Evolutionary conservation across 2,113 vertebrate species (phyloP).

Genomic region (Loxodonta africana): DNA sequence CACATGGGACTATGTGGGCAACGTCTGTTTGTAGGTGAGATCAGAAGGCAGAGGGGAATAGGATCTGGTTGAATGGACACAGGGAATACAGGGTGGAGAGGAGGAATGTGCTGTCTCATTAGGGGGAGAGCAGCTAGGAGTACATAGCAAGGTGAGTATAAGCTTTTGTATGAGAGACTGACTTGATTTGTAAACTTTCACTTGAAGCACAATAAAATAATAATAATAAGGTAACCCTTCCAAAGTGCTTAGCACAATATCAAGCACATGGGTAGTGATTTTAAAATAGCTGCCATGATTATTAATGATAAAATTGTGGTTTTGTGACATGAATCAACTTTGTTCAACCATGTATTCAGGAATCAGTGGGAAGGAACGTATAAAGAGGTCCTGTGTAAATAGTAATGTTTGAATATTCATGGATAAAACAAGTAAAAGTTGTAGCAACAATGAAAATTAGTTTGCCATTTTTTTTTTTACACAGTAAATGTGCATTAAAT

Average conservation of each 20-base stretch:
- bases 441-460: background rate
- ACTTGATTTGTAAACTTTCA: too few relatives aligned
- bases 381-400: background rate
- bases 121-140: too few relatives aligned
- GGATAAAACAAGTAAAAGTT: background rate
- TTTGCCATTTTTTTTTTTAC: background rate
- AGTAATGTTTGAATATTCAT: background rate
- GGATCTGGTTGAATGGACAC: too few relatives aligned
- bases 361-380: background rate
- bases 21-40: too few relatives aligned
- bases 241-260: background rate
- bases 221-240: too few relatives aligned
- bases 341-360: background rate
- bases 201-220: too few relatives aligned
- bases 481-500: background rate
- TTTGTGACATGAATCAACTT: background rate
- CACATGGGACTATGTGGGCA: too few relatives aligned
- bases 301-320: background rate
- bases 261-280: background rate
- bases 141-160: too few relatives aligned
- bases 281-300: background rate
- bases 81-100: too few relatives aligned
- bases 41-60: too few relatives aligned
- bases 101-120: too few relatives aligned
- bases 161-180: too few relatives aligned